Base-by-base conservation (phyloP, 2,888 invertebrate species). In the Cryptosula pallasiana region DNA sequence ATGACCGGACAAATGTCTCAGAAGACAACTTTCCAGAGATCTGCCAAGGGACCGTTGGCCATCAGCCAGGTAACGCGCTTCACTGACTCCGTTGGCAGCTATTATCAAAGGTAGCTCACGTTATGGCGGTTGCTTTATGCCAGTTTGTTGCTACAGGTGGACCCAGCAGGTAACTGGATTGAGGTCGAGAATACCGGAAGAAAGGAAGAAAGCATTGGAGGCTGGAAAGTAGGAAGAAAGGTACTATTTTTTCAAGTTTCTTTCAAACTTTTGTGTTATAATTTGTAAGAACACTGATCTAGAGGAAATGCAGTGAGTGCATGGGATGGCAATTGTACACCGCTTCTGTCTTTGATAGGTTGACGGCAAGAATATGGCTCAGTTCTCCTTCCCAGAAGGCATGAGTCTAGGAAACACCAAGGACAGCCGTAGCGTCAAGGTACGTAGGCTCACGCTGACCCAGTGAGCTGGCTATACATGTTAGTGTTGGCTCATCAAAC, bases 11-110 rank as follows among this genome's bases (percentile, higher is more conserved):
- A 87, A 76, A 86, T 86, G 73, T 85, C 86, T 9, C 86, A 87
- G 69, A 87, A 86, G 78, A 87, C 87, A 0, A 87, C 87, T 13
- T 87, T 86, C 83, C 87, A 87, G 79, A 80, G 87, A 73, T 85
- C 84, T 36, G 86, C 87, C 72, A 87, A 86, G 76, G 87, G 86
- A 54, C 85, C 86, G 35, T 81, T 87, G 35, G 81, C 84, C 72
- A 86, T 87, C 74, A 75, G 83, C n/a, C 63, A 63, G 63, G 63
- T 63, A 63, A 29, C 23, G 29, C 13, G 32, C 23, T 70, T 45
- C 20, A 45, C 20, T 45, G 20, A 5, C 45, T 13, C 5, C 45
- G 9, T 13, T 13, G 45, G 5, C 35, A 20, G 9, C n/a, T 13
- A 16, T n/a, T 25, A 29, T 23, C 34, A 16, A 29, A 1, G 82